Evolutionary conservation across 2,888 invertebrate species (phyloP), one percentile per base, ranked within the genome.

Genomic region (Autographa gamma): DNA sequence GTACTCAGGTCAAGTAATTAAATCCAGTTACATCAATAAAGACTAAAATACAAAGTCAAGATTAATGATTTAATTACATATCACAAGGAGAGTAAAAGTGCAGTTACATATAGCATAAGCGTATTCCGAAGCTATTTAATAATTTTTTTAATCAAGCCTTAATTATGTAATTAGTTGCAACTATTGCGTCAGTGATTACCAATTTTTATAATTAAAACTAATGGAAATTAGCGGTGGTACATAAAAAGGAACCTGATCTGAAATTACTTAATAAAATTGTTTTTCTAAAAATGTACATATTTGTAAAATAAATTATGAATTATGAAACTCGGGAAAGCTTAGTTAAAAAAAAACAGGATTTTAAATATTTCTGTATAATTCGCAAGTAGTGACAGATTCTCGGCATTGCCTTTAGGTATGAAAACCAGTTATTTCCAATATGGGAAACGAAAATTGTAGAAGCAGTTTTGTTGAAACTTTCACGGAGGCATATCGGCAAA

Each of bases 361-460:
- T 38, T 48, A 48, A n/a, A 48, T 48, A n/a, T 48, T 48, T 48
- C 59, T 61, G 67, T 77, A 77, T 77, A 77, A 74, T 67, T 70
- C 60, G 61, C 62, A 43, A 54, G 77, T 60, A 62, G 62, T 63
- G 70, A 76, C 76, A 71, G 76, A 61, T 73, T 67, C 66, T 71
- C 73, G 66, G 71, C 73, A 68, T 70, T 43, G 66, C 77, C 69
- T 74, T 56, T 62, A 77, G 73, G 64, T n/a, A 61, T 62, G 62
- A 58, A 52, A 77, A 77, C 76, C 63, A 52, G 77, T 73, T 73
- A 63, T 69, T 62, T 71, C 58, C 52, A 75, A 60, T 79, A 71
- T 79, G 73, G 67, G 56, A 66, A 60, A 60, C 58, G 63, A 25
- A 63, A 60, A 77, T 60, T 67, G 19, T 69, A 34, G 69, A 31